Base-by-base conservation (phyloP, 1,140 invertebrate genomes). In the Drosophila auraria region DNA sequence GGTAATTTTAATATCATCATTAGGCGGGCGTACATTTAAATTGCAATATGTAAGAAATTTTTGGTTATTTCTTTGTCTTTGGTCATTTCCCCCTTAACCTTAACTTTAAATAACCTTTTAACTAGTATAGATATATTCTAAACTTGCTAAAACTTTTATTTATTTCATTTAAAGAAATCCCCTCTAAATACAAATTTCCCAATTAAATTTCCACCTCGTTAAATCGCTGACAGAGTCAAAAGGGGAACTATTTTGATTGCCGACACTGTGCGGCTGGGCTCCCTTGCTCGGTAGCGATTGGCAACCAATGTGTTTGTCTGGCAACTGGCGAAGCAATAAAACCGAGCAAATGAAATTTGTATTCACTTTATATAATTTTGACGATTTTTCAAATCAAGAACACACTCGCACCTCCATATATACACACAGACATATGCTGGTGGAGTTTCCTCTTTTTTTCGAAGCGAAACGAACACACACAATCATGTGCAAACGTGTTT, bases 291-390 rank as follows among this genome's bases (percentile, higher is more conserved):
- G 49, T 62, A 60, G 66, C 65, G 61, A 83, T 63, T 81, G 61
- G 68, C 73, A 86, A 75, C 54, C 49, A 54, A 77, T 80, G 76
- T 87, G 76, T 87, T 82, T 87, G 82, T 71, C 56, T 60, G 62
- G 54, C 70, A 65, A 80, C 61, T 60, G 73, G 82, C 65, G 33
- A 64, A 51, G 82, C 78, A 82, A 90, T 90, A 89, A 90, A 90
- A 77, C 68, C 83, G 53, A 82, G 79, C 82, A 78, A 90, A 90
- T 90, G 89, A 90, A 90, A 90, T 90, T 90, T 82, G 79, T 91
- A 90, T 90, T 90, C 87, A 89, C 72, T 90, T 90, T 90, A 90
- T 82, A 90, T 90, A 90, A 90, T 86, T 90, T 90, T 90, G 82
- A 90, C 66, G 82, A 90, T 90, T 82, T 90, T 86, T 90, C 86